Conservation (phyloP, 2,888 invertebrate genomes). For the Diaprepes abbreviatus region DNA sequence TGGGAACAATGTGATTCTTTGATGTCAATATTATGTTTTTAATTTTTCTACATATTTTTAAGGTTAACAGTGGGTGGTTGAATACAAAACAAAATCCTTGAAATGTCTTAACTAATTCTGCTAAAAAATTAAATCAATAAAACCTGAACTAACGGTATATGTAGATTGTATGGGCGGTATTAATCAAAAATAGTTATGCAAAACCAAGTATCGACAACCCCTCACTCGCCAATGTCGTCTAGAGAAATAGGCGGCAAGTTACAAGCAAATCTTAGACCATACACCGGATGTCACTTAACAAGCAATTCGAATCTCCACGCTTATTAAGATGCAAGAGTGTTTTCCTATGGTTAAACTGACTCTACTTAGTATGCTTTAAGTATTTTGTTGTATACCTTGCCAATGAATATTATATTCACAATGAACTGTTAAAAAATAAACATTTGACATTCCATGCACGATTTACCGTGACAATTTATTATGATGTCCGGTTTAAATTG, state of each 20-base stretch:
- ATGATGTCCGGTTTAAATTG: constrained; percentile 48
- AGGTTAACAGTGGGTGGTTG: no score
- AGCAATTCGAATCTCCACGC: constrained; percentile 59
- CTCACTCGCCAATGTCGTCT: no score
- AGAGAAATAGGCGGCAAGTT: constrained; percentile 33
- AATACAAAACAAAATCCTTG: no score
- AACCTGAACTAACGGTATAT: no score
- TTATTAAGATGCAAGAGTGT: constrained; percentile 60
- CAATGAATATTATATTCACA: constrained; percentile 59
- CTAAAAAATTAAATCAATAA: no score
- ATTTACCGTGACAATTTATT: constrained; percentile 39
- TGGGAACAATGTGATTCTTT: no score
- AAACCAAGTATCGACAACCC: no score
- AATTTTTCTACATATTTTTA: no score
- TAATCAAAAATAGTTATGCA: no score
- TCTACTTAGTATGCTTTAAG: constrained; percentile 59
- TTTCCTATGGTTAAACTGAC: constrained; percentile 54
- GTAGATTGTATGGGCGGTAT: no score
- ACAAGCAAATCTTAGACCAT: constrained; percentile 52
- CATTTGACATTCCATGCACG: constrained; percentile 52
- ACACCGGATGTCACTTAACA: constrained; percentile 61
- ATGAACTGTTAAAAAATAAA: constrained; percentile 55
- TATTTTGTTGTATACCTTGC: constrained; percentile 56
- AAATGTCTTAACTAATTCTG: no score
- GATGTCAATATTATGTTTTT: no score